A percentile compares a stretch with the other conserved stretches of the same genome.
These are phyloP conservation scores for Pterophyllum scalare DNA, from an alignment of 2,113 vertebrate species.

Conservation along the genomic window DNA sequence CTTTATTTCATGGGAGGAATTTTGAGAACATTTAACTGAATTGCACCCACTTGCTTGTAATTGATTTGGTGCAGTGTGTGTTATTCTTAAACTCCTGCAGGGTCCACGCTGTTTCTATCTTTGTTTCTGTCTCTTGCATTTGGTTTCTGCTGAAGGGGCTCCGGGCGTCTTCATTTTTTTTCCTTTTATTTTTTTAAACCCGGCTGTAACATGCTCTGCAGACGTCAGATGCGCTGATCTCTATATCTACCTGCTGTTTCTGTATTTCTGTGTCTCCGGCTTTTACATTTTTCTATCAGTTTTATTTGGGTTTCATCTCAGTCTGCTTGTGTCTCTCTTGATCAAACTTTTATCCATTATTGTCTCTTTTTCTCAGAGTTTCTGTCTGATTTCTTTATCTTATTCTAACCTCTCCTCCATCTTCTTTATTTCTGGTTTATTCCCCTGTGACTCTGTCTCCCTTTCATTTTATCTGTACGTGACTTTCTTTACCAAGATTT, in stretches of 20 bases:
- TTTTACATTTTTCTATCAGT: background rate
- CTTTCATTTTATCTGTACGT: background rate
- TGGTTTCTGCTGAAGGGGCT: background rate
- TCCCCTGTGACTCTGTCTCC: background rate
- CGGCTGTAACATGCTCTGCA: background rate
- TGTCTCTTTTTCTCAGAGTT: background rate
- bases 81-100: background rate
- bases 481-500: background rate
- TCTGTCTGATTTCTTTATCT: background rate
- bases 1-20: background rate
- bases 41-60: background rate
- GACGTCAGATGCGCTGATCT: background rate
- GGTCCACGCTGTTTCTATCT: background rate
- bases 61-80: background rate
- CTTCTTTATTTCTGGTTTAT: background rate
- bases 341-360: background rate
- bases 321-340: background rate
- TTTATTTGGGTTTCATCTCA: background rate
- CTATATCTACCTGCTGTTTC: background rate
- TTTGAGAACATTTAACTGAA: background rate
- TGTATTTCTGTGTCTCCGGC: slow-evolving; percentile 4
- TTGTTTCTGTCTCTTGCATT: background rate
- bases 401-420: background rate
- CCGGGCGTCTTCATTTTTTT: background rate
- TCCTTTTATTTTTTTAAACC: background rate